Evolutionary conservation across 2,888 invertebrate species (phyloP).

Genomic region (Stenichneumon culpator): DNA sequence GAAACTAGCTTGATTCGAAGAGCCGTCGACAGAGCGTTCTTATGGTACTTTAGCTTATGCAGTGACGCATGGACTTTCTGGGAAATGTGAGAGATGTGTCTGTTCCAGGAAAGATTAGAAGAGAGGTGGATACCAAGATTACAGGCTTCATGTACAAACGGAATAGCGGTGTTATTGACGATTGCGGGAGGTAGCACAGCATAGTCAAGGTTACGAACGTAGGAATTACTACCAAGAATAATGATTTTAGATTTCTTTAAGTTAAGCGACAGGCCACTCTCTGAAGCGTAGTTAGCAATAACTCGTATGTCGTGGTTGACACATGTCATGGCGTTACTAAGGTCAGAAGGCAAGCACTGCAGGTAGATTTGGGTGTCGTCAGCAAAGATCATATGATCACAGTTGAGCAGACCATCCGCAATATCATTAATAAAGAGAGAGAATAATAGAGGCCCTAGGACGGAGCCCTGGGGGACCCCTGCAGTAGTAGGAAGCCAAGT

Average conservation of each 20-base stretch:
- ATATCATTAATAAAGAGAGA: conserved; percentile 29
- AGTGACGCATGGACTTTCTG: conserved; percentile 8
- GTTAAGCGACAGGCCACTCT: neutral
- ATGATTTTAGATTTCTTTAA: neutral
- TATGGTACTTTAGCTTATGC: conserved; percentile 20
- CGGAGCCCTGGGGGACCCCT: neutral
- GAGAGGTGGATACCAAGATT: conserved; percentile 23
- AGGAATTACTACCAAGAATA: conserved; percentile 12
- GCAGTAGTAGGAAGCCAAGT: neutral
- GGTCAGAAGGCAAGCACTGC: neutral
- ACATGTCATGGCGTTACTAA: neutral
- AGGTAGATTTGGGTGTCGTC: conserved; percentile 39
- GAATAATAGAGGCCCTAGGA: conserved; percentile 10
- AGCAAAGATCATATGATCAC: conserved; percentile 13
- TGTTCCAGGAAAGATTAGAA: conserved; percentile 27
- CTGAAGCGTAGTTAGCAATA: neutral
- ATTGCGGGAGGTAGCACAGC: neutral
- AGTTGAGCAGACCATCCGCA: neutral
- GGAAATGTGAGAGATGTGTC: conserved; percentile 6
- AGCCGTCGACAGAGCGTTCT: conserved; percentile 4
- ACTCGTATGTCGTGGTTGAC: neutral
- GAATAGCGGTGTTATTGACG: neutral
- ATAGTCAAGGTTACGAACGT: neutral
- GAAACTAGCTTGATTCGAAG: conserved; percentile 12
- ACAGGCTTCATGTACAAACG: neutral